Conservation (phyloP, 2,888 invertebrate species). For the Caenorhabditis sp. region DNA sequence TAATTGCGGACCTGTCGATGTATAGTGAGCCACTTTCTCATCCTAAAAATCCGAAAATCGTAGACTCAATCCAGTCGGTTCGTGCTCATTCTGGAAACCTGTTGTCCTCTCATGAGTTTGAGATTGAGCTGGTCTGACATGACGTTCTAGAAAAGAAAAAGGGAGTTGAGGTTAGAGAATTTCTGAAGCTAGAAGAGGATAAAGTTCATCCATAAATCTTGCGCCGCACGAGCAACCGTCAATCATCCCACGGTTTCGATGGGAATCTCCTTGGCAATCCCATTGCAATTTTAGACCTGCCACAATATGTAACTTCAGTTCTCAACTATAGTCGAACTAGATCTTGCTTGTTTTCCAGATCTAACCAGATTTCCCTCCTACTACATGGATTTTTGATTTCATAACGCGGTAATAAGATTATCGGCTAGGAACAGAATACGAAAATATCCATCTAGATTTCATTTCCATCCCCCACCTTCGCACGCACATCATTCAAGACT, state of each 20-base stretch:
- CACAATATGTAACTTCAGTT: no score
- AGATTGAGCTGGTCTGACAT: constrained; percentile 54
- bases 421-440: constrained; percentile 12
- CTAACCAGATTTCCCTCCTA: background rate
- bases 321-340: background rate
- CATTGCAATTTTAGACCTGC: background rate
- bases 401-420: constrained; percentile 45
- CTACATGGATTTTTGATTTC: constrained; percentile 32
- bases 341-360: constrained; percentile 18
- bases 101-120: constrained; percentile 15
- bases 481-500: constrained; percentile 10
- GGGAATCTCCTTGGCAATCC: background rate
- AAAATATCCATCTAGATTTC: constrained; percentile 6
- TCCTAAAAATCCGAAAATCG: constrained; percentile 36
- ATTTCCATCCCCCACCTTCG: background rate
- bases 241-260: background rate
- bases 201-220: background rate
- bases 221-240: background rate
- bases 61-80: no score
- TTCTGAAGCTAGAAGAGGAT: background rate
- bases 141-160: constrained; percentile 1
- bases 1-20: constrained; percentile 45
- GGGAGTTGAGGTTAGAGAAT: background rate
- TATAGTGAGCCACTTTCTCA: background rate
- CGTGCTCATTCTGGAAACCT: constrained; percentile 1